Evolutionary conservation across 37 sponge, comb jelly and placozoan genomes (phyloP).

Genomic region (Diacarnus erythraeanus): DNA sequence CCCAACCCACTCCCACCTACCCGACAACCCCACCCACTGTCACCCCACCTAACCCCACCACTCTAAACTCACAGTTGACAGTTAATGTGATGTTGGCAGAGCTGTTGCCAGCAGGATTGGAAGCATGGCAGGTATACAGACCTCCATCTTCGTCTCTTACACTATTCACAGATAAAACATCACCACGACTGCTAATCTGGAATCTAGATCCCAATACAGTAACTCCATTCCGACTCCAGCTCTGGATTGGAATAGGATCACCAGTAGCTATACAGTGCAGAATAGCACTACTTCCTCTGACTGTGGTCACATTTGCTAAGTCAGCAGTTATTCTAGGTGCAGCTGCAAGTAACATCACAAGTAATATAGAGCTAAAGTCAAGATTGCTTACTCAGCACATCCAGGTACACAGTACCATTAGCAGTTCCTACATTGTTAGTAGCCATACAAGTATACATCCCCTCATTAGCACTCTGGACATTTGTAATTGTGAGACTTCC

Average conservation of each 20-base stretch:
- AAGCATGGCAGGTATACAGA: slow-evolving; percentile 36
- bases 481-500: slow-evolving; percentile 34
- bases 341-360: neutral
- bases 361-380: neutral
- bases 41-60: neutral
- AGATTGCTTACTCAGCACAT: slow-evolving; percentile 20
- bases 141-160: slow-evolving; percentile 47
- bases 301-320: neutral
- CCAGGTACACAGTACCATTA: slow-evolving; percentile 24
- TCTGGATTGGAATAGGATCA: slow-evolving; percentile 49
- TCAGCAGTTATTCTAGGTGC: slow-evolving; percentile 28
- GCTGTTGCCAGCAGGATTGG: slow-evolving; percentile 37
- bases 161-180: neutral
- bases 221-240: slow-evolving; percentile 42
- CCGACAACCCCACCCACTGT: too few species aligned
- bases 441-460: slow-evolving; percentile 53
- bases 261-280: slow-evolving; percentile 53
- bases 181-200: slow-evolving; percentile 20
- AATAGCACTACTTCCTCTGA: slow-evolving; percentile 23
- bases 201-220: neutral
- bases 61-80: slow-evolving; percentile 36
- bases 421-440: slow-evolving; percentile 46
- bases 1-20: too few species aligned
- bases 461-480: slow-evolving; percentile 28
- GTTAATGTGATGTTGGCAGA: slow-evolving; percentile 12